A percentile compares a stretch with the other conserved stretches of the same genome.
These are phyloP conservation scores for Scaptodrosophila latifasciaeformis DNA, from an alignment of 2,888 invertebrate species.

Conservation along the genomic window DNA sequence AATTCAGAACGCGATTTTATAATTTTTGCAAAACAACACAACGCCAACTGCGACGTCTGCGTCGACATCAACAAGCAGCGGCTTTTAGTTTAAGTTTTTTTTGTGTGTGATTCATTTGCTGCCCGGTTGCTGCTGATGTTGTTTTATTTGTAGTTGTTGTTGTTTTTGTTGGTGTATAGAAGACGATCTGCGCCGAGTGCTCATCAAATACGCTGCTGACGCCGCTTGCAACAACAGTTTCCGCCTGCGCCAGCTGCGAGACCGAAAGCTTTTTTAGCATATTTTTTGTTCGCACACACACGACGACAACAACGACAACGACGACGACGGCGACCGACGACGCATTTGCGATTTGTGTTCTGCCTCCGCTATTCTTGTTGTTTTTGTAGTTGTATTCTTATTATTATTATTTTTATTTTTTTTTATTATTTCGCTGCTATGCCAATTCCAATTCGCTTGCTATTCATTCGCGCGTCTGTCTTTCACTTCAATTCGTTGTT, in stretches of 20 bases:
- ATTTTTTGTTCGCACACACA: slow-evolving; percentile 45
- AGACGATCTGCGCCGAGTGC: slow-evolving; percentile 4
- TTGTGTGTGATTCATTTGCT: slow-evolving; percentile 51
- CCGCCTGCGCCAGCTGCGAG: slow-evolving; percentile 58
- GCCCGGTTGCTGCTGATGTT: slow-evolving; percentile 29
- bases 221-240: slow-evolving; percentile 46
- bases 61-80: background rate
- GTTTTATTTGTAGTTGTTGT: slow-evolving; percentile 20
- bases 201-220: background rate
- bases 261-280: slow-evolving; percentile 59
- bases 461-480: slow-evolving; percentile 29
- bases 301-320: background rate
- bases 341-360: slow-evolving; percentile 22
- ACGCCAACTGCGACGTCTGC: background rate
- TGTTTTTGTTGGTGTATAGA: background rate
- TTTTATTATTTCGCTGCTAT: no score
- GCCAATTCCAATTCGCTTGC: slow-evolving; percentile 46
- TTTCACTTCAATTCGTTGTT: slow-evolving; percentile 8
- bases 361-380: slow-evolving; percentile 15
- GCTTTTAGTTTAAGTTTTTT: slow-evolving; percentile 2
- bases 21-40: slow-evolving; percentile 38
- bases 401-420: no score
- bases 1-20: slow-evolving; percentile 46
- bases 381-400: slow-evolving; percentile 27
- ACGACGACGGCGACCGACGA: no score